These are phyloP conservation scores for Erinaceus europaeus DNA, from an alignment of 2,113 vertebrate genomes.

Conservation along the genomic window DNA sequence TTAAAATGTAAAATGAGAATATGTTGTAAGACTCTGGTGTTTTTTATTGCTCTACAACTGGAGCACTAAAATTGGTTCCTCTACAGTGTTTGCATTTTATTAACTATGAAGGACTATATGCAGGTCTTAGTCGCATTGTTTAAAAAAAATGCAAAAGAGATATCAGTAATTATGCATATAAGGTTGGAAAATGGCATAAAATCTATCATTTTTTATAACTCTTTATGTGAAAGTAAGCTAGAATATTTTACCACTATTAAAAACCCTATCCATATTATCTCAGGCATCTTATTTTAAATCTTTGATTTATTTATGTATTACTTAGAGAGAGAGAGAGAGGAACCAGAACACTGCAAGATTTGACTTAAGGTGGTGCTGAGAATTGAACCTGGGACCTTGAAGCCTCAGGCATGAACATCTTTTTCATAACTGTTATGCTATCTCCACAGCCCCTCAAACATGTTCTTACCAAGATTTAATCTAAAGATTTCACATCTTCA, in stretches of 20 bases:
- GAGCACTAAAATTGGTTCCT: background rate
- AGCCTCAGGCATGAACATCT: no score
- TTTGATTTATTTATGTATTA: no score
- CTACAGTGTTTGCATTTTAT: background rate
- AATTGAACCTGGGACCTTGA: no score
- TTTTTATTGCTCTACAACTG: slow-evolving; percentile 32
- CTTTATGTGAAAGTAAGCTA: background rate
- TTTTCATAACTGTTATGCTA: no score
- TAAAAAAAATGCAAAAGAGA: background rate
- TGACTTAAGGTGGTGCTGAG: no score
- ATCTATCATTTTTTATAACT: background rate
- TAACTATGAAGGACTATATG: slow-evolving; percentile 16
- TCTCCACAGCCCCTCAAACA: no score
- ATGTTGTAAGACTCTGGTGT: background rate
- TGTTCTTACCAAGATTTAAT: background rate
- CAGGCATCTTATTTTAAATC: no score
- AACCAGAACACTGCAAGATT: no score
- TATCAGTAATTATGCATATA: background rate
- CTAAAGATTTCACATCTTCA: background rate
- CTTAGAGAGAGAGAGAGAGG: no score
- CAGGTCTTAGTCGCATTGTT: background rate
- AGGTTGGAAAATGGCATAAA: background rate
- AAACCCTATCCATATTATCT: background rate
- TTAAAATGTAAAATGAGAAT: slow-evolving; percentile 44
- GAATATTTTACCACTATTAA: background rate